phyloP scores from a whole-genome alignment of 2,797 vertebrate genomes.

The Selene dorsalis region DNA sequence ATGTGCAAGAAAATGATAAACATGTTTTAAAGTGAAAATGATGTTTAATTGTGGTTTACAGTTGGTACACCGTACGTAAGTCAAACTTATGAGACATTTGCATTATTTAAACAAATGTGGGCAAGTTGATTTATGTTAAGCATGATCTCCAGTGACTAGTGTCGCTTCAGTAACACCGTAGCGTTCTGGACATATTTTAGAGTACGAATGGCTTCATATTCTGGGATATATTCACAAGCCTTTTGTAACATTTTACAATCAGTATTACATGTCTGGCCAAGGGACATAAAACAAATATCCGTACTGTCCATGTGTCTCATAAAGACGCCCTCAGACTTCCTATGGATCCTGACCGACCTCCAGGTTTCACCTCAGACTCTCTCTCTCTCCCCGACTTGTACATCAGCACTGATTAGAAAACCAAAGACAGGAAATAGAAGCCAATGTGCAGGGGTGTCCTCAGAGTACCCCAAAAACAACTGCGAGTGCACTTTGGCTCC shows the following conservation, averaged over 20 bases:
- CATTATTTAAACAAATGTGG: slow-evolving; percentile 59
- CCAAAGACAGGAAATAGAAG: slow-evolving; percentile 40
- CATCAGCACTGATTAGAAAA: slow-evolving; percentile 52
- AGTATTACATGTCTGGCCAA: neutral
- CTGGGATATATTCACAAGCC: neutral
- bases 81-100: slow-evolving; percentile 50
- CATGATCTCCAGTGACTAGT: slow-evolving; percentile 23
- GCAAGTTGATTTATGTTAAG: slow-evolving; percentile 27
- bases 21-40: slow-evolving; percentile 78
- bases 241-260: neutral
- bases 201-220: slow-evolving; percentile 7
- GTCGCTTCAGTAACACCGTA: slow-evolving; percentile 22
- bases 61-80: slow-evolving; percentile 43
- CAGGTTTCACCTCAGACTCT: slow-evolving; percentile 31
- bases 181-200: slow-evolving; percentile 26
- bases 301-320: neutral
- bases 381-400: too few relatives aligned
- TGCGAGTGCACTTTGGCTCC: slow-evolving; percentile 65
- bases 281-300: neutral
- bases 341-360: neutral
- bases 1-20: slow-evolving; percentile 76
- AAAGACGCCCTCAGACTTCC: slow-evolving; percentile 19
- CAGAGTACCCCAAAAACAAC: slow-evolving; percentile 68
- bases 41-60: slow-evolving; percentile 74
- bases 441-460: slow-evolving; percentile 50